Evolutionary conservation across 92 coral and sea anemone species (phyloP).

Genomic region (Porites evermanni): DNA sequence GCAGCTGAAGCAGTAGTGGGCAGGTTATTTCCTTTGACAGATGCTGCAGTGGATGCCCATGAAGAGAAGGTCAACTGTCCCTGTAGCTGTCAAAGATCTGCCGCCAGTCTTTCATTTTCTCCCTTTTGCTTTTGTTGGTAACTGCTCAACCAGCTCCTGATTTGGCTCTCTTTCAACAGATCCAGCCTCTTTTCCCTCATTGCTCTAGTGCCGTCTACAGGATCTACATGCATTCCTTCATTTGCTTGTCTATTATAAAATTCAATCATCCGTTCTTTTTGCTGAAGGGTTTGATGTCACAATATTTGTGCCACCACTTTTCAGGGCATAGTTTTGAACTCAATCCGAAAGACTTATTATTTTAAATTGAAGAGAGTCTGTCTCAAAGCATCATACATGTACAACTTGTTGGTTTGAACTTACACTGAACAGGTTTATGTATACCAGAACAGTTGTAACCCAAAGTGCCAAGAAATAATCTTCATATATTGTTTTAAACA

Average conservation of each 20-base stretch:
- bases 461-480: no score
- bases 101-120: constrained; percentile 16
- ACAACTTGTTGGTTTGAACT: no score
- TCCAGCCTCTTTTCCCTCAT: constrained; percentile 26
- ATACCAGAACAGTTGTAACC: no score
- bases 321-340: no score
- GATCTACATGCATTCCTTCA: constrained; percentile 27
- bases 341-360: no score
- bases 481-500: no score
- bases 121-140: constrained; percentile 28
- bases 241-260: constrained; percentile 33
- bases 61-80: not conserved
- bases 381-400: no score
- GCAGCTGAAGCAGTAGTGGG: not conserved
- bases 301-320: no score
- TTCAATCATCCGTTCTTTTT: constrained; percentile 38
- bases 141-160: constrained; percentile 36
- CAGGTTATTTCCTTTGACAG: not conserved
- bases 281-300: not conserved
- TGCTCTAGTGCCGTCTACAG: not conserved
- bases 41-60: not conserved
- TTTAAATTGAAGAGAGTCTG: no score
- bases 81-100: not conserved
- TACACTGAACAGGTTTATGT: no score
- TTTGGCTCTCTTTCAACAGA: constrained; percentile 22